Base-by-base conservation (phyloP, 1,140 invertebrate species). In the Cotesia typhae region DNA sequence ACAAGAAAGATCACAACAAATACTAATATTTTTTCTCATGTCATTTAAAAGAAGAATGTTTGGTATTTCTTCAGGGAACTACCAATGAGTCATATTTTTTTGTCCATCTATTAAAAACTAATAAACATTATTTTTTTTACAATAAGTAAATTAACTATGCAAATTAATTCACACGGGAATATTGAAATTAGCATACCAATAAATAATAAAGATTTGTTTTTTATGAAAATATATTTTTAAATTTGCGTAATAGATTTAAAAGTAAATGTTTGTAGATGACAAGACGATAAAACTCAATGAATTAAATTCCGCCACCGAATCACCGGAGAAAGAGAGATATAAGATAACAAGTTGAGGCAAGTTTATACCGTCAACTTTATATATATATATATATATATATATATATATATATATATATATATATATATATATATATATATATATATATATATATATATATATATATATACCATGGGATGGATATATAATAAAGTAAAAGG, bases 241-340 rank as follows among this genome's bases (percentile, higher is more conserved):
- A 57, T 12, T 20, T 57, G 53, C 53, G 53, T 57, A 47, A 14
- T 38, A 69, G 61, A 71, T 1, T 52, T 57, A 66, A 2, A 65
- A 59, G 71, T 12, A 55, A 53, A 70, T 52, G 53, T 66, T 53
- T 66, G 67, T 51, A 73, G 71, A 79, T 77, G 66, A 4, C 65
- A 67, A 68, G 61, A 79, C 4, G 41, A 77, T 73, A 76, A 68
- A 57, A 47, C 41, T 67, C 36, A 63, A 71, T 78, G 72, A 73
- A 75, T 74, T 61, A 59, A 70, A 79, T 78, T 80, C 74, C 74
- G 71, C 71, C 74, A 77, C 70, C 67, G 78, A 79, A 78, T 79
- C 57, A 65, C 20, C 69, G 73, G 41, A 47, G 41, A 47, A 47
- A 47, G 41, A 47, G 41, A 47, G 41, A 47, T 47, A 76, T 72